These are phyloP conservation scores for Cybosia mesomella DNA, from an alignment of 2,888 invertebrate species.

Conservation along the genomic window DNA sequence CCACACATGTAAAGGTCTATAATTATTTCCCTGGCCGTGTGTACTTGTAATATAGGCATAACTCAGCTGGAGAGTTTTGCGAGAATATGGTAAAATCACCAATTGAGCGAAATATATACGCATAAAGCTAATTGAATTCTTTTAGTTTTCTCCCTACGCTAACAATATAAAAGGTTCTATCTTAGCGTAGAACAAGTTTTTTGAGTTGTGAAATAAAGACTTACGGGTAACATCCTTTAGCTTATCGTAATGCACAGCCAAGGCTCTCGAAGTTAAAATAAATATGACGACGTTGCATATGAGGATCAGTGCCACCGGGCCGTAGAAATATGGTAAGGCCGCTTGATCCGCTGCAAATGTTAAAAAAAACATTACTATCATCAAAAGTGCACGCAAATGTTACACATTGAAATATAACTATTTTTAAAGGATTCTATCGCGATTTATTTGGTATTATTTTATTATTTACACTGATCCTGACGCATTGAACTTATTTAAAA, in stretches of 20 bases:
- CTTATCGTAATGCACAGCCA: slow-evolving; percentile 83
- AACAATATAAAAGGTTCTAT: not conserved
- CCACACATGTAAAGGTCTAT: too few species aligned
- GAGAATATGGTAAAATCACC: too few species aligned
- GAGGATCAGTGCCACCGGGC: slow-evolving; percentile 86
- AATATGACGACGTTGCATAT: slow-evolving; percentile 85
- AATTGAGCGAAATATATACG: too few species aligned
- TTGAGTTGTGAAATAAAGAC: slow-evolving; percentile 44
- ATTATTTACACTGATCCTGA: too few species aligned
- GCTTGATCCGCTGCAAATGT: slow-evolving; percentile 83
- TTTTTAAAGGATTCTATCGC: too few species aligned
- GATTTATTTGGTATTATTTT: too few species aligned
- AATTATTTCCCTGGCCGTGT: too few species aligned
- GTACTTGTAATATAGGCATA: too few species aligned
- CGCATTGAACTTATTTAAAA: too few species aligned
- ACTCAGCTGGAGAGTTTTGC: too few species aligned
- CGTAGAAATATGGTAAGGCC: slow-evolving; percentile 88
- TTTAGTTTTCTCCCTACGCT: not conserved
- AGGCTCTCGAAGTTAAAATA: slow-evolving; percentile 83
- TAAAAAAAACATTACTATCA: not conserved
- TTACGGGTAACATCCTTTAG: slow-evolving; percentile 82
- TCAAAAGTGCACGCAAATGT: not conserved
- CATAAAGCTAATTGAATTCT: too few species aligned
- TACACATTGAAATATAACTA: too few species aligned
- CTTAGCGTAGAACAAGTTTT: not conserved